Percentiles rank a stretch among this genome's conserved stretches.
These are phyloP conservation scores for Sympetrum striolatum DNA, from an alignment of 2,888 invertebrate species.

Conservation along the genomic window DNA sequence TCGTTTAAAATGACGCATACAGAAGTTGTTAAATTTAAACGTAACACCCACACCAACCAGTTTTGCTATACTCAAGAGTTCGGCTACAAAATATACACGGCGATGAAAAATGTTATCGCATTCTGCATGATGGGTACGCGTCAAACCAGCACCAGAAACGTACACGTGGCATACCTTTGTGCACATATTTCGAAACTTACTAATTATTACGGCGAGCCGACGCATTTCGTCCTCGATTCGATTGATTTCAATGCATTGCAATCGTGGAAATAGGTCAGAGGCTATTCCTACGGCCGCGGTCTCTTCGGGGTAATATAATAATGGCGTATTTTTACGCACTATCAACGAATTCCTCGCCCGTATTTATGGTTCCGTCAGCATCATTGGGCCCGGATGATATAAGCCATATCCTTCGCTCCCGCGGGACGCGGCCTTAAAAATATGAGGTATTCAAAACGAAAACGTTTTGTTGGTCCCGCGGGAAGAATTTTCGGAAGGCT, in stretches of 20 bases:
- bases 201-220: too few species aligned
- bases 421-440: neutral
- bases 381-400: neutral
- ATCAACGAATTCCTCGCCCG: neutral
- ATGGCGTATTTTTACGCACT: neutral
- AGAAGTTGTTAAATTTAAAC: too few species aligned
- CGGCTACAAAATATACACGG: too few species aligned
- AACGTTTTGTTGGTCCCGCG: neutral
- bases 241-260: neutral
- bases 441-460: neutral
- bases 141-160: too few species aligned
- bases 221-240: neutral
- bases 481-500: neutral
- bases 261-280: neutral
- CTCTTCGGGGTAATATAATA: neutral
- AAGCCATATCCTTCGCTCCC: neutral
- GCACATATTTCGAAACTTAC: too few species aligned
- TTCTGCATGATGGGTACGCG: too few species aligned
- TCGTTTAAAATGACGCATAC: too few species aligned
- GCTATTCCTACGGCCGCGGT: neutral
- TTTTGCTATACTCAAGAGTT: too few species aligned
- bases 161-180: too few species aligned
- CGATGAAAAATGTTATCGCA: too few species aligned
- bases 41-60: too few species aligned
- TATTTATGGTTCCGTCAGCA: neutral